A percentile compares a stretch with the other conserved stretches of the same genome.
phyloP scores from a whole-genome alignment of 2,797 vertebrate species.

The Onychomys torridus region DNA sequence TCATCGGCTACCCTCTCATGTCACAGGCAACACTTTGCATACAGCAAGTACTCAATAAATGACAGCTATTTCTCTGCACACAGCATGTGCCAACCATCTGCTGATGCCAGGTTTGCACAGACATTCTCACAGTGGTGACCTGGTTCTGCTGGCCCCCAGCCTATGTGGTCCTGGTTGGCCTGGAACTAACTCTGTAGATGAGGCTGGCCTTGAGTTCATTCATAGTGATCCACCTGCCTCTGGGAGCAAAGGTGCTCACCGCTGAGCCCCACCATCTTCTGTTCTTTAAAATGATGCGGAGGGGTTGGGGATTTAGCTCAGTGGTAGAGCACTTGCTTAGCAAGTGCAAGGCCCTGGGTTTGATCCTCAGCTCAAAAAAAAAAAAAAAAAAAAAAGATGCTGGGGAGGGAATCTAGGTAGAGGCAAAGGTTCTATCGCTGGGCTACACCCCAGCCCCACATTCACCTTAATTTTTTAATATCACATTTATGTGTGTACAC shows the following conservation, averaged over 20 bases:
- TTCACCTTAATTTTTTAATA: not conserved
- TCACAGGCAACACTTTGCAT: rapidly evolving
- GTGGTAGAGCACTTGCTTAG: too few species aligned
- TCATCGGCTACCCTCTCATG: too few species aligned
- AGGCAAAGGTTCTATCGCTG: not conserved
- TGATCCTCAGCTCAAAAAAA: too few species aligned
- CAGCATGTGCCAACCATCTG: not conserved
- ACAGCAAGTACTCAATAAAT: not conserved
- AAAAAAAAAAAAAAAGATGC: too few species aligned
- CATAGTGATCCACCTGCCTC: not conserved
- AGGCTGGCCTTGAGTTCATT: not conserved
- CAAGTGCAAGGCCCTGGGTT: too few species aligned
- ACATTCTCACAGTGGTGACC: not conserved
- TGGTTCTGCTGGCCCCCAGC: not conserved
- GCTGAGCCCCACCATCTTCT: not conserved
- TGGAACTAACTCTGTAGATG: not conserved
- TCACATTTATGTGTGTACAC: not conserved
- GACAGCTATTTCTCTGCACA: rapidly evolving
- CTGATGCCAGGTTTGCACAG: not conserved
- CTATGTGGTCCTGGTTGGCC: not conserved
- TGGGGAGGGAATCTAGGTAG: not conserved
- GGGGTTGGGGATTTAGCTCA: too few species aligned
- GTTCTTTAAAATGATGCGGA: not conserved
- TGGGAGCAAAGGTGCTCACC: not conserved
- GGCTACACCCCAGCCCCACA: not conserved